A percentile compares a stretch with the other conserved stretches of the same genome.
These are phyloP conservation scores for Meteorus colon DNA, from an alignment of 2,888 invertebrate genomes.

Conservation along the genomic window DNA sequence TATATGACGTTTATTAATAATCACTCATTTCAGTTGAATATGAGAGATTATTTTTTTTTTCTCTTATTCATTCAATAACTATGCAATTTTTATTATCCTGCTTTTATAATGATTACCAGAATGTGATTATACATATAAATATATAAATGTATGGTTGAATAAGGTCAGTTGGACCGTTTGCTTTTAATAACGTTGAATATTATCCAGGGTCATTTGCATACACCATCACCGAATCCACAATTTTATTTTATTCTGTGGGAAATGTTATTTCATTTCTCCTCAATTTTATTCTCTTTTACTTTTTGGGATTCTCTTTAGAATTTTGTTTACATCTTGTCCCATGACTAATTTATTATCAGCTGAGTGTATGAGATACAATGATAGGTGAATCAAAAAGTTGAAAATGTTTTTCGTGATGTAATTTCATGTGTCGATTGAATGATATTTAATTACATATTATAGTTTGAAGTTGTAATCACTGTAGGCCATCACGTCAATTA, in stretches of 20 bases:
- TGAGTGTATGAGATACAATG: not conserved
- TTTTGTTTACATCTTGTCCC: not conserved
- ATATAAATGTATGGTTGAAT: not conserved
- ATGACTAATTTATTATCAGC: not conserved
- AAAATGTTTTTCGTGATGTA: not conserved
- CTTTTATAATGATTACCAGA: slow-evolving; percentile 8
- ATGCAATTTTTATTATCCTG: slow-evolving; percentile 19
- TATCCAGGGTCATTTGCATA: slow-evolving; percentile 21
- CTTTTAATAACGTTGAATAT: slow-evolving; percentile 19
- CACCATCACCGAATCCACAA: slow-evolving; percentile 23
- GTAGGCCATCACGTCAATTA: not conserved
- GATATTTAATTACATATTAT: not conserved
- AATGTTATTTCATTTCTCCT: not conserved
- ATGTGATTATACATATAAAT: not conserved
- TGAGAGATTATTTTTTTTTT: not conserved
- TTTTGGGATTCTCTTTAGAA: not conserved
- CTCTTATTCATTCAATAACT: not conserved
- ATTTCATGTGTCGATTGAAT: not conserved
- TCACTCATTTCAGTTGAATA: slow-evolving; percentile 1
- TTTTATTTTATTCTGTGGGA: not conserved
- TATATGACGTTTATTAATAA: not conserved
- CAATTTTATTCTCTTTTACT: not conserved
- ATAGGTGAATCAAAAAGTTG: not conserved
- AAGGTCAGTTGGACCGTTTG: slow-evolving; percentile 26
- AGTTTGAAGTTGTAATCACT: not conserved